These are phyloP conservation scores for Colossoma macropomum DNA, from an alignment of 2,113 vertebrate genomes.

Conservation along the genomic window DNA sequence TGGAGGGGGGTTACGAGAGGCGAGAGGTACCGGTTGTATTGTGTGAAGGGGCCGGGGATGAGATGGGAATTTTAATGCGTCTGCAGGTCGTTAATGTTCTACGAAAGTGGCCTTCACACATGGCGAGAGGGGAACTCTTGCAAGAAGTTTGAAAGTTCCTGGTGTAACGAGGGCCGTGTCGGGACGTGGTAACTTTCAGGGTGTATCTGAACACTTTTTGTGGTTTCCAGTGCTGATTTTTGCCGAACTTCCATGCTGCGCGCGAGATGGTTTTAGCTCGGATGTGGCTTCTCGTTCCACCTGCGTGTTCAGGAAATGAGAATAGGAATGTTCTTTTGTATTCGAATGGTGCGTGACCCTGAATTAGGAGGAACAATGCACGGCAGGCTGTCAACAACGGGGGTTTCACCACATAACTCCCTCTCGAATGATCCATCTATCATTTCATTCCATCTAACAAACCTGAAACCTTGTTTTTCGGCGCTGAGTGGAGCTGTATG, in stretches of 20 bases:
- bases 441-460: conserved; percentile 5
- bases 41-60: conserved; percentile 60
- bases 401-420: background rate
- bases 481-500: conserved; percentile 3
- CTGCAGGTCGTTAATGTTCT: conserved; percentile 72
- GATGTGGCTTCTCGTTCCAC: background rate
- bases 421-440: background rate
- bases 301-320: background rate
- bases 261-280: background rate
- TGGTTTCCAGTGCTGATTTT: background rate
- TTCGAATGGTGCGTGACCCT: background rate
- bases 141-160: conserved; percentile 24
- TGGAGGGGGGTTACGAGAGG: conserved; percentile 16
- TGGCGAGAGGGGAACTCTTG: conserved; percentile 1
- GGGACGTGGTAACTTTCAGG: background rate
- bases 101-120: conserved; percentile 63
- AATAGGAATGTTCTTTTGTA: background rate
- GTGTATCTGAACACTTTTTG: background rate
- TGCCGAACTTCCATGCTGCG: background rate
- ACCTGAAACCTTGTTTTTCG: background rate
- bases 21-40: conserved; percentile 8
- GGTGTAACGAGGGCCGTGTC: background rate
- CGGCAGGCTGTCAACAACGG: background rate
- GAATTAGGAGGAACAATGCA: background rate
- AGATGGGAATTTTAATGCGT: conserved; percentile 67